Base-by-base conservation (phyloP, 2,797 vertebrate species). In the Acrocephalus scirpaceus region DNA sequence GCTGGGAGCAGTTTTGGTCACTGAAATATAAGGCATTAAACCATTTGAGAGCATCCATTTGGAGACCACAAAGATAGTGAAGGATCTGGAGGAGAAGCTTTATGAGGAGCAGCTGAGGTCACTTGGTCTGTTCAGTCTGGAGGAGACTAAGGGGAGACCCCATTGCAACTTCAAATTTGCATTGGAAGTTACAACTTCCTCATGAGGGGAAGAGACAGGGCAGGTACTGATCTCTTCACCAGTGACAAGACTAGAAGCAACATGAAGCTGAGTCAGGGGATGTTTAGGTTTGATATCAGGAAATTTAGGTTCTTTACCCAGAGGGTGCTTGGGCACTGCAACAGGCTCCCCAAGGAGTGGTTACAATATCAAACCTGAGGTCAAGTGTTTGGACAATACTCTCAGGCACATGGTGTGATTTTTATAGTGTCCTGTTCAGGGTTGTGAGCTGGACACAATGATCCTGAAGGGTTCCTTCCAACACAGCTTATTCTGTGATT, bases 231-330 rank as follows among this genome's bases (percentile, higher is more conserved):
- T 29, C n/a, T 60, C 27, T 27, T 45, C 22, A 13, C 13, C 27
- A 45, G 16, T 20, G 23, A 40, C n/a, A 76, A 60, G 40, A 30
- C 20, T 40, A 16, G 25, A n/a, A 69, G 20, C 0, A 7, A 3
- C 7, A 18, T 13, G 30, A 40, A 34, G 9, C 16, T 77, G 48
- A 69, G 26, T 48, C 20, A 70, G 40, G 5, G 30, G 9, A 34
- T 0, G 0, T 26, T 77, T 54, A 54, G 19, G 4, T 56, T 25
- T 48, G 30, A 26, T 30, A 18, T 15, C 3, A 54, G 13, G 30
- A 69, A 70, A 54, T 34, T 16, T 44, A 38, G 5, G 2, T 21
- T 70, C 16, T 54, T 47, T 17, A 54, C 5, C 6, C 56, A 62
- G 73, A 77, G 9, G 7, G 40, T 40, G 9, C 0, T 1, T 26